Evolutionary conservation across 1,140 invertebrate species (phyloP), one percentile per base, ranked within the genome.

Genomic region (Agraylea sexmaculata): DNA sequence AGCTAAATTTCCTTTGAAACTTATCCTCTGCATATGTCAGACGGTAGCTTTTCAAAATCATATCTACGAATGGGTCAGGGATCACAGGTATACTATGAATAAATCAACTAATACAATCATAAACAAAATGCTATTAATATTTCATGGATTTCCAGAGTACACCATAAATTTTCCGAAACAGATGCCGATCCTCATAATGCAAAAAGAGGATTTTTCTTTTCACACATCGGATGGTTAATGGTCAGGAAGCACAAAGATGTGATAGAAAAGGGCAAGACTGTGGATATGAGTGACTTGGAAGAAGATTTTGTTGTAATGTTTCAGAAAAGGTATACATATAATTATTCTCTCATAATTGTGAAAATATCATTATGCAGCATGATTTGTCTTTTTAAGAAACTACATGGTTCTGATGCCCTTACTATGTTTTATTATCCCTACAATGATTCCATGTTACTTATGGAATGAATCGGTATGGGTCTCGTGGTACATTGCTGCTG

Each of bases 191-290:
- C 88, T 0, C 87, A 92, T 55, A 91, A 91, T 49, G 79, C 84
- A 0, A 70, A 73, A 30, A 62, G 87, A 47, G 87, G 87, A 2
- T 90, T 93, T 58, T 92, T 93, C 69, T 95, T 93, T 59, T 78
- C 87, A 0, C 90, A 95, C 55, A 81, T 93, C 49, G 90, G 90
- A 2, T 95, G 90, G 90, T 62, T 95, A 29, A 68, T 94, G 62
- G 62, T 87, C 1, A 66, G 76, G 30, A 91, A 92, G 56, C 89
- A 92, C 54, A 82, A 80, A 8, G 83, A 90, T 41, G 85, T 93
- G 1, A 75, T 75, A 27, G 68, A 61, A 1, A 89, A 86, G 57
- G 88, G 89, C 4, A 77, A 76, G 40, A 62, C 62, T 1, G 68
- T 94, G 1, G 87, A 93, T 53, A 73, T 92, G 64, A 80, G 74